Percentiles rank a stretch among this genome's conserved stretches.
phyloP scores from a whole-genome alignment of 2,888 invertebrate species.

The Oxystoma pomonae region DNA sequence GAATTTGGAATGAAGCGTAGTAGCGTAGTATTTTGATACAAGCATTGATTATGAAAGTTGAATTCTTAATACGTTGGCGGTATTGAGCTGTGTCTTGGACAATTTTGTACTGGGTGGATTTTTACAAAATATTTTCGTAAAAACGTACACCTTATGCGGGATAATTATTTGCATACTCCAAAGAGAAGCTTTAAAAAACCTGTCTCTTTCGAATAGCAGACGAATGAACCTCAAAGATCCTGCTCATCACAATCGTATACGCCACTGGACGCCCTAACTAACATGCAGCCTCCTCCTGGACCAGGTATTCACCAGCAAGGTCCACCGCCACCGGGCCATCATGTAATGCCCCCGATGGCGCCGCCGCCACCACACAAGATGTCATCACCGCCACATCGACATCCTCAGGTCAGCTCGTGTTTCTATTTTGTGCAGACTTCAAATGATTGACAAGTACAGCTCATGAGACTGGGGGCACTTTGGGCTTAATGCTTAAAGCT shows the following conservation, averaged over 20 bases:
- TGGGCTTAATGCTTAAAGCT: no score
- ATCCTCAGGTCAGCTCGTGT: constrained; percentile 4
- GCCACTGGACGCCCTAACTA: constrained; percentile 77
- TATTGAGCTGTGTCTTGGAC: no score
- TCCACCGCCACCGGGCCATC: constrained; percentile 35
- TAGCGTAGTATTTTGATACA: no score
- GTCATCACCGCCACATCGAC: constrained; percentile 14
- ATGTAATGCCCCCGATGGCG: constrained; percentile 21
- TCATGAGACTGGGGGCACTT: no score
- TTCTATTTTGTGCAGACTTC: no score
- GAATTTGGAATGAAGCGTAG: no score
- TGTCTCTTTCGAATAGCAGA: neutral
- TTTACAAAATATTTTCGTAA: neutral
- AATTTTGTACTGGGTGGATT: no score
- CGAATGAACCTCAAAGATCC: constrained; percentile 17
- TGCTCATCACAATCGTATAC: constrained; percentile 65
- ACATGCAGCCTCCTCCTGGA: constrained; percentile 79
- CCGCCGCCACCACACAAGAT: constrained; percentile 4
- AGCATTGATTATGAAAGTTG: no score
- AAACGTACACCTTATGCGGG: constrained; percentile 6
- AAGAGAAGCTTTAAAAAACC: no score
- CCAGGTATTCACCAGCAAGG: constrained; percentile 40
- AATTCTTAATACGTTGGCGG: no score
- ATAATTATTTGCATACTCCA: no score
- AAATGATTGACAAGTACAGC: no score